phyloP scores from a whole-genome alignment of 2,888 invertebrate genomes.

The Limnephilus lunatus region DNA sequence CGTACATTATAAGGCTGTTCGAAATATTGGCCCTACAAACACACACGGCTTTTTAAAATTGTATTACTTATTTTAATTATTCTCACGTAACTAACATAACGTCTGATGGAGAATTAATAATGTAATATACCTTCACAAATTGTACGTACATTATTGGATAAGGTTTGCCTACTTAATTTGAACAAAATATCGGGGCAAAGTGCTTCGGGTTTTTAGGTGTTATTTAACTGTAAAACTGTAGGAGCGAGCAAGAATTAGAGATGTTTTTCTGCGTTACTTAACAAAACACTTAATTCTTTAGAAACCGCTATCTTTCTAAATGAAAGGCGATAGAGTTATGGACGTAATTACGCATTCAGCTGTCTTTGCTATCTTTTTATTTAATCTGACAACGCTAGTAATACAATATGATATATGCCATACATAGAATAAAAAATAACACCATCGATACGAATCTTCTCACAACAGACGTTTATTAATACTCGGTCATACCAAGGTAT shows the following conservation, averaged over 20 bases:
- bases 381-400: not conserved
- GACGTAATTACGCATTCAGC: constrained; percentile 19
- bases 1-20: not conserved
- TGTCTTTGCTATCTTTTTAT: constrained; percentile 27
- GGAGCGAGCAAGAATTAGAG: not conserved
- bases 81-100: not conserved
- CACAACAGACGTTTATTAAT: not conserved
- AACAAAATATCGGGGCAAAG: not conserved
- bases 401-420: not conserved
- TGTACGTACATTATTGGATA: not conserved
- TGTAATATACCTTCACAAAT: not conserved
- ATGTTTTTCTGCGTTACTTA: constrained; percentile 12
- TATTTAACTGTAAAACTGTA: constrained; percentile 35
- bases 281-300: constrained; percentile 25
- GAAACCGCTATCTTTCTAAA: constrained; percentile 3
- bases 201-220: not conserved
- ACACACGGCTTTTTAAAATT: not conserved
- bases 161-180: not conserved
- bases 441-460: not conserved
- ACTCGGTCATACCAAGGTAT: not conserved
- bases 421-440: not conserved
- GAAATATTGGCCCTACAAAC: not conserved
- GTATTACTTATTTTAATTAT: not conserved
- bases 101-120: not conserved
- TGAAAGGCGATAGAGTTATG: constrained; percentile 21